These are phyloP conservation scores for Pseudomugil gertrudae DNA, from an alignment of 2,797 vertebrate genomes.

Conservation along the genomic window DNA sequence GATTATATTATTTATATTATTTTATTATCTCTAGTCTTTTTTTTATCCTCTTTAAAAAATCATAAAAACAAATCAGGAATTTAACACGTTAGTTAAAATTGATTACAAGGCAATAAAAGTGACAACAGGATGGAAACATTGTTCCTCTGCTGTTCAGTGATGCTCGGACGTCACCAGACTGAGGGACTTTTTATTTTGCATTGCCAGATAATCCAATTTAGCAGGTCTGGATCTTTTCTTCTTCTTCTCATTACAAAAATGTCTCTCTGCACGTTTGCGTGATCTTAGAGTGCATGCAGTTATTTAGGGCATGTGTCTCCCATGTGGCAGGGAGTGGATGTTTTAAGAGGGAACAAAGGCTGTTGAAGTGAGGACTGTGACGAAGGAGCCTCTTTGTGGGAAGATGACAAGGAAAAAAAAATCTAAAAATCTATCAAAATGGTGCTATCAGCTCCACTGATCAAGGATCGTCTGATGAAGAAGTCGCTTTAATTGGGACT, in stretches of 20 bases:
- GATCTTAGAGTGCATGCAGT: slow-evolving; percentile 44
- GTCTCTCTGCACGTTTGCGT: slow-evolving; percentile 24
- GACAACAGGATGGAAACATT: neutral
- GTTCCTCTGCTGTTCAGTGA: neutral
- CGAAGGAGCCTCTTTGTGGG: slow-evolving; percentile 44
- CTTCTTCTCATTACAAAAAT: slow-evolving; percentile 20
- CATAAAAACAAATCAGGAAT: neutral
- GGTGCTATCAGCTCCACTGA: slow-evolving; percentile 65
- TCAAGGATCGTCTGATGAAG: slow-evolving; percentile 61
- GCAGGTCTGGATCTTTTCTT: slow-evolving; percentile 37
- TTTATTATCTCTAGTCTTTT: neutral
- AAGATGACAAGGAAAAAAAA: slow-evolving; percentile 53
- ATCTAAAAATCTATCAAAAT: slow-evolving; percentile 54
- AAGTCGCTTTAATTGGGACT: slow-evolving; percentile 64
- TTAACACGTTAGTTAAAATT: neutral
- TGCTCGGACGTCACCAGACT: neutral
- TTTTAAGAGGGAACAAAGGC: slow-evolving; percentile 61
- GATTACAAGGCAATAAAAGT: neutral
- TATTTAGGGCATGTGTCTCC: slow-evolving; percentile 59
- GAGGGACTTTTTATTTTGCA: neutral
- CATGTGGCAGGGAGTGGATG: slow-evolving; percentile 34
- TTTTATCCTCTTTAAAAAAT: neutral
- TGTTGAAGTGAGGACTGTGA: slow-evolving; percentile 45
- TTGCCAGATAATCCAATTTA: slow-evolving; percentile 13
- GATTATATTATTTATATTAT: too few relatives aligned